These are phyloP conservation scores for Charina bottae DNA, from an alignment of 2,113 vertebrate species.

Conservation along the genomic window DNA sequence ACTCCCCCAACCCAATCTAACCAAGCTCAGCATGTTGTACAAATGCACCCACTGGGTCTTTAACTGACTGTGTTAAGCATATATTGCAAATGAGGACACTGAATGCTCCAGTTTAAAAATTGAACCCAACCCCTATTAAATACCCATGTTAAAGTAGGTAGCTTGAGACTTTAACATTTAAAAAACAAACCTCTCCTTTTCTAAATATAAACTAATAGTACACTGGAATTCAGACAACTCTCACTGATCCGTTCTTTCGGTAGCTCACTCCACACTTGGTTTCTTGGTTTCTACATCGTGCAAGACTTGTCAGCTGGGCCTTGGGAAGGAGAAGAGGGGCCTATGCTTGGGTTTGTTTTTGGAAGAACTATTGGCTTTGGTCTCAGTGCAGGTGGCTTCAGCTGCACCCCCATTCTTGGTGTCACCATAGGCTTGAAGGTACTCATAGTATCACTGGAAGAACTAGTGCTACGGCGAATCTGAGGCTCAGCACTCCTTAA, in stretches of 20 bases:
- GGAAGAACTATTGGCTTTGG: conserved; percentile 95
- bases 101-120: conserved; percentile 78
- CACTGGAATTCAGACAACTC: conserved; percentile 58
- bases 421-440: conserved; percentile 94
- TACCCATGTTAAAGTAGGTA: conserved; percentile 77
- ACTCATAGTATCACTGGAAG: conserved; percentile 93
- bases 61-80: neutral
- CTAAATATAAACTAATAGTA: conserved; percentile 70
- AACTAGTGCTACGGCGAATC: conserved; percentile 90
- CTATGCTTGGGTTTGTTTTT: conserved; percentile 84
- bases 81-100: conserved; percentile 8
- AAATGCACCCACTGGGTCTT: neutral
- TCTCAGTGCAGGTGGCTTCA: conserved; percentile 92
- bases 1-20: neutral
- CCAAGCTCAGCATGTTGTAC: neutral
- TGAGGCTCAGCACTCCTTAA: conserved; percentile 84
- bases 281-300: conserved; percentile 86
- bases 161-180: conserved; percentile 75
- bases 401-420: conserved; percentile 95
- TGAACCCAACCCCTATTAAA: conserved; percentile 75
- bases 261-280: conserved; percentile 48
- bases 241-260: conserved; percentile 55
- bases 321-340: conserved; percentile 82
- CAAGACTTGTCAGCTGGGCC: conserved; percentile 94
- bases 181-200: conserved; percentile 77